Evolutionary conservation across 2,888 invertebrate species (phyloP).

Genomic region (Cylindroiulus punctatus): DNA sequence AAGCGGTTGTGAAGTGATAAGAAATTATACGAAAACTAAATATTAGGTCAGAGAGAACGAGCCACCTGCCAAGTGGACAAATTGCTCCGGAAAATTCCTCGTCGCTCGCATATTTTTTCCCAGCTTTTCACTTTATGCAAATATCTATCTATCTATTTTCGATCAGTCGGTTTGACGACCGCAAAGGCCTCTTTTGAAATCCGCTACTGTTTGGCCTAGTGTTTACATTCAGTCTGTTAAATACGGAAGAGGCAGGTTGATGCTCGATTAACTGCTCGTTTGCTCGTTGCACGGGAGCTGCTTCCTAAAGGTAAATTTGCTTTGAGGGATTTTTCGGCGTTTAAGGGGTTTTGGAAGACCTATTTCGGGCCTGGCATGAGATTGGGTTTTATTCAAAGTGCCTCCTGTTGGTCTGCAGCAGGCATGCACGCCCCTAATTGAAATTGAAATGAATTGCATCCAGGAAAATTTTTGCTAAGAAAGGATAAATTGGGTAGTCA

Average conservation of each 20-base stretch:
- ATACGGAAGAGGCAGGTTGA: constrained; percentile 16
- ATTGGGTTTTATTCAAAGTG: neutral
- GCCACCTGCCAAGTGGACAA: constrained; percentile 26
- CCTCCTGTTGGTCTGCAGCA: neutral
- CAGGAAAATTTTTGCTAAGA: neutral
- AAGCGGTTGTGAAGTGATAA: neutral
- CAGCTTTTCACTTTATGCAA: neutral
- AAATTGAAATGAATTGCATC: neutral
- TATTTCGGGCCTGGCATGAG: constrained; percentile 12
- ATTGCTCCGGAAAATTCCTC: neutral
- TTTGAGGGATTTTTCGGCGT: neutral
- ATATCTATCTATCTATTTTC: neutral
- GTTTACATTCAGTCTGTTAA: neutral
- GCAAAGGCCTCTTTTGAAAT: neutral
- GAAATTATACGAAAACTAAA: neutral
- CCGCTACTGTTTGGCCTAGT: neutral
- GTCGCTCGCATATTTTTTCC: neutral
- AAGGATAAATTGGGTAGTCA: constrained; percentile 16
- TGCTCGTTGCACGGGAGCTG: neutral
- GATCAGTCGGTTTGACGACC: constrained; percentile 21
- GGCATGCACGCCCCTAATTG: neutral
- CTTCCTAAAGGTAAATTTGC: constrained; percentile 26
- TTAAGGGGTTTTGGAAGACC: neutral
- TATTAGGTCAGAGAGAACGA: neutral
- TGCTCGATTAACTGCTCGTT: neutral